phyloP scores from a whole-genome alignment of 2,888 invertebrate species.

The Cenopis cana region DNA sequence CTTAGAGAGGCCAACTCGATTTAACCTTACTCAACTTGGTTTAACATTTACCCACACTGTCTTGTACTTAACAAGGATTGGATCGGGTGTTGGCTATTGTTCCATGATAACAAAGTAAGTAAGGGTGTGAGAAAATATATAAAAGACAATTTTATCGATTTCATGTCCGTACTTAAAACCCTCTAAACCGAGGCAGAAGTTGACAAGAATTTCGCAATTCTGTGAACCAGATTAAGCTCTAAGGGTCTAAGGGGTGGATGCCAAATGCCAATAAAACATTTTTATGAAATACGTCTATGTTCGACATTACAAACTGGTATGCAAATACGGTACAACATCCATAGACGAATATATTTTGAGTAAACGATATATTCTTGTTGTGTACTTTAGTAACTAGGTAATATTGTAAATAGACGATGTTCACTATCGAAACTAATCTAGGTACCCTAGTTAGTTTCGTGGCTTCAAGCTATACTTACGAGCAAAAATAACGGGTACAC shows the following conservation, averaged over 20 bases:
- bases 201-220: conserved; percentile 48
- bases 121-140: neutral
- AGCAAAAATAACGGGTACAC: too few relatives aligned
- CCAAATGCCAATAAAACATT: conserved; percentile 46
- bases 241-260: too few relatives aligned
- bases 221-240: conserved; percentile 47
- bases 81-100: conserved; percentile 27
- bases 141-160: neutral
- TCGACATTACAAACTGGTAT: neutral
- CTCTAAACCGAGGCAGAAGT: neutral
- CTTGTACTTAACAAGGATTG: conserved; percentile 13
- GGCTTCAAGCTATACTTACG: too few relatives aligned
- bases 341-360: neutral
- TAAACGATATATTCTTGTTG: neutral
- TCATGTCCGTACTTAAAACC: neutral
- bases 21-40: conserved; percentile 29
- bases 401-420: neutral
- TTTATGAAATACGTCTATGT: conserved; percentile 32
- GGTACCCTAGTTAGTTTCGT: neutral
- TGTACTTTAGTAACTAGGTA: neutral
- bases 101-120: neutral
- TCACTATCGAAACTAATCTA: neutral
- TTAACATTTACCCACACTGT: conserved; percentile 16
- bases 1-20: conserved; percentile 26
- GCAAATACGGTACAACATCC: neutral